Conservation (phyloP, 2,888 invertebrate species). For the Drosophila dives region DNA sequence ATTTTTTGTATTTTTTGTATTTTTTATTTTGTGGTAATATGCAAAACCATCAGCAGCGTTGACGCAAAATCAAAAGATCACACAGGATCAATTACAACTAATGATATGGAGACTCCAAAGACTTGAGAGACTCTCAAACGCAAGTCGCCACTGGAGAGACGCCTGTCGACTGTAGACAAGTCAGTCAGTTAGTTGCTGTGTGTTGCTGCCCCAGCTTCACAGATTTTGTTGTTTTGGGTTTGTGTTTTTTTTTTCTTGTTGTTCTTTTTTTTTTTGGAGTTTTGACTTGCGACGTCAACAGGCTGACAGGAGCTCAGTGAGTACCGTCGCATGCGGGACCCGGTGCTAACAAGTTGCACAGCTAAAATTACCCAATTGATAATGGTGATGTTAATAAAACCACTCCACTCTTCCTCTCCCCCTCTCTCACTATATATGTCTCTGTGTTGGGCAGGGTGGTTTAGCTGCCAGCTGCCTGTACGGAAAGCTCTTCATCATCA, state of each 20-base stretch:
- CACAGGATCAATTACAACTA: conserved; percentile 82
- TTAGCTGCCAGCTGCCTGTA: conserved; percentile 33
- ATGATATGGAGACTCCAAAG: conserved; percentile 71
- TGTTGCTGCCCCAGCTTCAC: conserved; percentile 22
- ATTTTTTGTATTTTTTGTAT: background rate
- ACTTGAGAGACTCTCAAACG: conserved; percentile 11
- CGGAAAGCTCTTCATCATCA: conserved; percentile 64
- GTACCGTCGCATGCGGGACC: conserved; percentile 62
- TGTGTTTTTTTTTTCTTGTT: conserved; percentile 2
- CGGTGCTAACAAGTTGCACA: conserved; percentile 77
- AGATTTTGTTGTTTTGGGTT: background rate
- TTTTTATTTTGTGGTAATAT: conserved; percentile 36
- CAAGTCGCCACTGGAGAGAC: conserved; percentile 17
- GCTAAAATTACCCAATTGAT: conserved; percentile 79
- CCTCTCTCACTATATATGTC: background rate
- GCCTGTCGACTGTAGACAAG: conserved; percentile 18
- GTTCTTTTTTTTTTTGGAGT: conserved; percentile 20
- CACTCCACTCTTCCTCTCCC: background rate
- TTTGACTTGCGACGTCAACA: conserved; percentile 68
- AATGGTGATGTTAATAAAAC: conserved; percentile 31
- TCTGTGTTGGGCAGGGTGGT: background rate
- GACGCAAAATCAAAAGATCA: conserved; percentile 81
- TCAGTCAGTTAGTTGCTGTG: conserved; percentile 1
- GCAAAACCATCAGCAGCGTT: conserved; percentile 69
- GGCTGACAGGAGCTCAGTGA: conserved; percentile 58